phyloP scores from a whole-genome alignment of 2,113 vertebrate genomes.

The Megaleporinus macrocephalus region DNA sequence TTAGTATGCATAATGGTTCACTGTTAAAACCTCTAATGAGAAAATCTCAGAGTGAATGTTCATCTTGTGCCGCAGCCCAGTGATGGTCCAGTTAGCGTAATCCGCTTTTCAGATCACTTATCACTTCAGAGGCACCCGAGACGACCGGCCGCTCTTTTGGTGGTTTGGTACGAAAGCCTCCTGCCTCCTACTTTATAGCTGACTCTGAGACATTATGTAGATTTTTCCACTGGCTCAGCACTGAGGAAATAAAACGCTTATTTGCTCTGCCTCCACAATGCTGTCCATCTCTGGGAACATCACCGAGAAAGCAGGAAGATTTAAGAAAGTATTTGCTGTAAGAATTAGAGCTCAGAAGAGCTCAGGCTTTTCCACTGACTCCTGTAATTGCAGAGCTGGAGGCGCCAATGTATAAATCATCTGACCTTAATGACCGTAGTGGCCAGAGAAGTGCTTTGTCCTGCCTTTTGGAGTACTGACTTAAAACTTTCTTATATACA shows the following conservation, averaged over 20 bases:
- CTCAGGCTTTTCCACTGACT: constrained; percentile 67
- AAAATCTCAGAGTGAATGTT: not conserved
- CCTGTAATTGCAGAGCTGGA: constrained; percentile 74
- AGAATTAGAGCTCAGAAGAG: constrained; percentile 22
- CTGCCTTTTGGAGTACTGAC: not conserved
- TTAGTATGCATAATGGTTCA: too few relatives aligned
- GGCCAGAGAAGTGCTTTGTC: not conserved
- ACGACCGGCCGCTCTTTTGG: not conserved
- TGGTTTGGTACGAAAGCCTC: constrained; percentile 12
- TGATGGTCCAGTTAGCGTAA: not conserved
- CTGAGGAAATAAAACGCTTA: constrained; percentile 65
- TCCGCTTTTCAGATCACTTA: constrained; percentile 4
- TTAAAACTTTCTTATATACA: not conserved
- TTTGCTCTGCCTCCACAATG: constrained; percentile 53
- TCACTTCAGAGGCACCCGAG: constrained; percentile 2
- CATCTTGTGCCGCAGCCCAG: not conserved
- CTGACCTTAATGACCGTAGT: not conserved
- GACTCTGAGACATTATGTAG: constrained; percentile 50
- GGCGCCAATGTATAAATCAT: constrained; percentile 65
- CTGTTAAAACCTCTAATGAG: not conserved
- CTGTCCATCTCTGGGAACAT: constrained; percentile 46
- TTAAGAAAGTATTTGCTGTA: constrained; percentile 26
- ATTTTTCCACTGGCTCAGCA: constrained; percentile 69
- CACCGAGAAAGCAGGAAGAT: constrained; percentile 23
- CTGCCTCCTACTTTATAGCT: constrained; percentile 17